These are phyloP conservation scores for Hippocampus guttulatus DNA, from an alignment of 2,113 vertebrate genomes.

Conservation along the genomic window DNA sequence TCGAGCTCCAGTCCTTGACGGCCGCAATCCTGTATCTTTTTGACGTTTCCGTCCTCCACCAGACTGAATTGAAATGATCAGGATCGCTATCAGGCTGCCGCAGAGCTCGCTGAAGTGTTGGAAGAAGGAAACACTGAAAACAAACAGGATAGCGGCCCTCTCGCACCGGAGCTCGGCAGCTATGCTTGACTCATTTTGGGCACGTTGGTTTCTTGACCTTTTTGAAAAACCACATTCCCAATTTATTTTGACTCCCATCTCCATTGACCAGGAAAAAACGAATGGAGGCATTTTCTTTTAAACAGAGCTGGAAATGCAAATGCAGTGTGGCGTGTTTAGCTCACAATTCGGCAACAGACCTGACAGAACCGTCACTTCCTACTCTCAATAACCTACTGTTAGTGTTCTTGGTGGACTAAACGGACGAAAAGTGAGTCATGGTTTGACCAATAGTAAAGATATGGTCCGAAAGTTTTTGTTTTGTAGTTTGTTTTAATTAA, in stretches of 20 bases:
- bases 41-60: too few species aligned
- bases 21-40: too few species aligned
- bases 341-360: conserved; percentile 15
- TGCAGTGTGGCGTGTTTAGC: conserved; percentile 11
- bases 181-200: not conserved
- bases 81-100: too few species aligned
- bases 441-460: conserved; percentile 8
- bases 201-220: conserved; percentile 21
- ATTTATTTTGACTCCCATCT: conserved; percentile 10
- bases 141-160: too few species aligned
- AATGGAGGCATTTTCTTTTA: conserved; percentile 10
- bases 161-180: too few species aligned
- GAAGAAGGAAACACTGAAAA: too few species aligned
- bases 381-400: conserved; percentile 18
- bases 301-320: conserved; percentile 5
- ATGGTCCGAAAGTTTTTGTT: conserved; percentile 1
- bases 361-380: conserved; percentile 14
- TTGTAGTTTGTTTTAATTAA: conserved; percentile 23
- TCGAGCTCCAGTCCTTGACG: too few species aligned
- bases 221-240: conserved; percentile 16
- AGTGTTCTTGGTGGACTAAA: conserved; percentile 17
- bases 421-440: conserved; percentile 8
- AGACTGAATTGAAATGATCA: too few species aligned
- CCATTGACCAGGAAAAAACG: conserved; percentile 1
- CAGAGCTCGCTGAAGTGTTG: too few species aligned